A percentile compares a stretch with the other conserved stretches of the same genome.
Conservation (phyloP, 2,888 invertebrate species). For the Drosophila setosimentum region DNA sequence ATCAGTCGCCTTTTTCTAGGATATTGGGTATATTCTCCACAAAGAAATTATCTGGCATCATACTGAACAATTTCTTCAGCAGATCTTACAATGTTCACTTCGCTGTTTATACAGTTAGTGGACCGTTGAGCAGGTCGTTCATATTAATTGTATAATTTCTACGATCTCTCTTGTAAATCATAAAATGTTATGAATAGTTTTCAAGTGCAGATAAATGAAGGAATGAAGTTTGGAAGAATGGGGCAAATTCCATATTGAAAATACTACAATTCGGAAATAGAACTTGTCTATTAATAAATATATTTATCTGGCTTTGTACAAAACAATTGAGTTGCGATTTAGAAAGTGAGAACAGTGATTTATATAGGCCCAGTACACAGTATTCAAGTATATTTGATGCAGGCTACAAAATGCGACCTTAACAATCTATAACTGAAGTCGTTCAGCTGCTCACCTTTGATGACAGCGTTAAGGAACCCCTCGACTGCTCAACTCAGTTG, state of each 20-base stretch:
- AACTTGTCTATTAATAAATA: neutral
- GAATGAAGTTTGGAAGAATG: neutral
- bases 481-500: too few species aligned
- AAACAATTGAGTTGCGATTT: neutral
- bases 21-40: slow-evolving; percentile 87
- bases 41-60: slow-evolving; percentile 88
- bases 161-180: slow-evolving; percentile 89
- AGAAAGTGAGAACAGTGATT: neutral
- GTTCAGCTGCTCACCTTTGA: slow-evolving; percentile 77
- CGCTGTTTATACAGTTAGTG: too few species aligned
- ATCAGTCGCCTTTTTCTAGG: slow-evolving; percentile 52
- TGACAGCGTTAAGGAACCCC: slow-evolving; percentile 87
- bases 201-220: neutral
- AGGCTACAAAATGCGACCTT: slow-evolving; percentile 7
- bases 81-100: too few species aligned
- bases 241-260: neutral
- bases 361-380: neutral
- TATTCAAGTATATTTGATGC: neutral
- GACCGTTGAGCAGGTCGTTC: slow-evolving; percentile 90
- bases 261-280: neutral
- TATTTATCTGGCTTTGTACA: neutral
- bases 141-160: slow-evolving; percentile 86
- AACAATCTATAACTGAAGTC: slow-evolving; percentile 1
- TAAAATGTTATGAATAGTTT: slow-evolving; percentile 74
- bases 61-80: too few species aligned